phyloP scores from a whole-genome alignment of 2,113 vertebrate species.

The Platichthys stellatus region DNA sequence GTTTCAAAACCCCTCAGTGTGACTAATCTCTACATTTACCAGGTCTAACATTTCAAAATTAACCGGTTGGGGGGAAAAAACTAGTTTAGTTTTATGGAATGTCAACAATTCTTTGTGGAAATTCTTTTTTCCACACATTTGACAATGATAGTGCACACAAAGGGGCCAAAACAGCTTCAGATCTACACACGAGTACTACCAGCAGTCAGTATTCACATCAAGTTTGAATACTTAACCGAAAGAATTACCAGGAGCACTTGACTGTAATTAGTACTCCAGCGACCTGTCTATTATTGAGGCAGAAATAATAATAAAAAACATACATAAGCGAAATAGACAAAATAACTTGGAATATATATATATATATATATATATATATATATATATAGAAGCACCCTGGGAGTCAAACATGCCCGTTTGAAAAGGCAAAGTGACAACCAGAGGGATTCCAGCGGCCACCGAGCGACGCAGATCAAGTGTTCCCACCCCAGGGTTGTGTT shows the following conservation, averaged over 20 bases:
- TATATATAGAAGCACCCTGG: slow-evolving; percentile 31
- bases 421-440: slow-evolving; percentile 15
- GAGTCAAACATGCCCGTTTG: slow-evolving; percentile 20
- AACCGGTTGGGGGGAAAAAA: slow-evolving; percentile 4
- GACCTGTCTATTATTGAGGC: slow-evolving; percentile 7
- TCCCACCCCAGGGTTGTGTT: slow-evolving; percentile 62
- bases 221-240: slow-evolving; percentile 5
- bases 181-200: slow-evolving; percentile 8
- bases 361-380: slow-evolving; percentile 29
- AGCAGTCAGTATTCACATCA: background rate
- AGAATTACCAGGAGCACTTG: background rate
- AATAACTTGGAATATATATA: slow-evolving; percentile 30
- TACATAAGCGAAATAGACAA: slow-evolving; percentile 8
- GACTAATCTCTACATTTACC: slow-evolving; percentile 11
- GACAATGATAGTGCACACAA: slow-evolving; percentile 16
- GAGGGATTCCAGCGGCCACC: slow-evolving; percentile 40
- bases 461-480: slow-evolving; percentile 36
- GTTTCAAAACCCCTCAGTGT: slow-evolving; percentile 46
- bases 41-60: slow-evolving; percentile 2
- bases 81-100: slow-evolving; percentile 68
- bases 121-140: background rate
- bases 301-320: slow-evolving; percentile 14
- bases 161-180: slow-evolving; percentile 1
- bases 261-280: slow-evolving; percentile 24
- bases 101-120: slow-evolving; percentile 48